Base-by-base conservation (phyloP, 64 coral and sea anemone species). In the Montipora sp. region DNA sequence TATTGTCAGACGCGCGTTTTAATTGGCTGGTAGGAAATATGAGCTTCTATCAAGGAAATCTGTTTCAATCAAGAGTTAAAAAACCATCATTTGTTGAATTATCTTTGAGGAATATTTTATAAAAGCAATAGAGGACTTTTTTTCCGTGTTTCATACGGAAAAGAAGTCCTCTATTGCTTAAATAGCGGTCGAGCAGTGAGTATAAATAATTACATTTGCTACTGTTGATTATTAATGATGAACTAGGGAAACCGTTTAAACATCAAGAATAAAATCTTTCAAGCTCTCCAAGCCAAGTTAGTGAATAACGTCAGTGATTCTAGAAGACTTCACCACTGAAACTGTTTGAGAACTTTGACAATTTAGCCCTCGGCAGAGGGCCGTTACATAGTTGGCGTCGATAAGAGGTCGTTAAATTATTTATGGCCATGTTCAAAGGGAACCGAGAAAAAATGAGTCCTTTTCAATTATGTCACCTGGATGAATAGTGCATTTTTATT, bases 371-470 rank as follows among this genome's bases (percentile, higher is more conserved):
- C 61, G 71, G 65, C 65, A 72, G 19, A 21, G 43, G 14, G 59
- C 44, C 15, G 48, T 83, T 66, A 19, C 80, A 85, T 63, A 4
- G 44, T 21, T 49, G 82, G 21, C 8, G 19, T 1, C 19, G 63
- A 85, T 8, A 68, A 7, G 65, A 50, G 18, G n/a, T 72, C 46
- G 19, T 68, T 85, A 15, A 71, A 85, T 68, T 71, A 85, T 85
- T 7, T 10, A 71, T 71, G 19, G 14, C 6, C 3, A 36, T 8
- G 24, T 45, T 43, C 27, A 19, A 14, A 4, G 4, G 7, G 5
- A 10, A 3, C 11, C 11, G 8, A 20, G 8, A 10, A 11, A 85
- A 68, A 49, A 70, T 50, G 71, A 72, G 67, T n/a, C 20, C 18
- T 71, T 85, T 85, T 71, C n/a, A 85, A 85, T 49, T 47, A 19